These are phyloP conservation scores for Epirrhoe alternata DNA, from an alignment of 2,888 invertebrate genomes.

Conservation along the genomic window DNA sequence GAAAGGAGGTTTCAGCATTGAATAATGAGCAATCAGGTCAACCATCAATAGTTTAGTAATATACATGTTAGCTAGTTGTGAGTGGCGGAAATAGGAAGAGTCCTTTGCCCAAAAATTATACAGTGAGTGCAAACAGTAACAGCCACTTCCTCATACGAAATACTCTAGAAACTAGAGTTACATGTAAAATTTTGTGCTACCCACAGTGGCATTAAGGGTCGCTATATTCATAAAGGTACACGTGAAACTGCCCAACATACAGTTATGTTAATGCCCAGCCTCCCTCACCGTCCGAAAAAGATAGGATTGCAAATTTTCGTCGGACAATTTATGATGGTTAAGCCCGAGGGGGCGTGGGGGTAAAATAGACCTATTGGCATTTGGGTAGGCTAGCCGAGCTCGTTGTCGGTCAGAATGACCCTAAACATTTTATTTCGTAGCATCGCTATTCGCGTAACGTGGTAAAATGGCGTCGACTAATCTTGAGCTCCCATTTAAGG, in stretches of 20 bases:
- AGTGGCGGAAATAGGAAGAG: too few species aligned
- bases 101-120: background rate
- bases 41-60: too few species aligned
- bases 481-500: conserved; percentile 78
- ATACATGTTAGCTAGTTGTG: too few species aligned
- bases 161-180: background rate
- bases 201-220: conserved; percentile 44
- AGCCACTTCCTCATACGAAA: background rate
- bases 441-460: conserved; percentile 78
- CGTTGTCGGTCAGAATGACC: conserved; percentile 81
- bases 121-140: background rate
- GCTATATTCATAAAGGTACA: conserved; percentile 73
- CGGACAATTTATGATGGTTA: conserved; percentile 82
- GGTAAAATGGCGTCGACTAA: conserved; percentile 76
- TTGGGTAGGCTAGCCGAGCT: conserved; percentile 77
- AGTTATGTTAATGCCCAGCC: conserved; percentile 80
- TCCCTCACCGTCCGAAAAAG: conserved; percentile 78
- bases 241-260: conserved; percentile 74
- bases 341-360: conserved; percentile 72
- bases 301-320: conserved; percentile 85
- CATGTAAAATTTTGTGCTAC: conserved; percentile 50
- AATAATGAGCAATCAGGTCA: too few species aligned
- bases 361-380: conserved; percentile 81
- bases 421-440: conserved; percentile 84
- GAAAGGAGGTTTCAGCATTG: too few species aligned